A percentile compares a stretch with the other conserved stretches of the same genome.
These are phyloP conservation scores for Corydoras sp. DNA, from an alignment of 2,113 vertebrate species.

Conservation along the genomic window DNA sequence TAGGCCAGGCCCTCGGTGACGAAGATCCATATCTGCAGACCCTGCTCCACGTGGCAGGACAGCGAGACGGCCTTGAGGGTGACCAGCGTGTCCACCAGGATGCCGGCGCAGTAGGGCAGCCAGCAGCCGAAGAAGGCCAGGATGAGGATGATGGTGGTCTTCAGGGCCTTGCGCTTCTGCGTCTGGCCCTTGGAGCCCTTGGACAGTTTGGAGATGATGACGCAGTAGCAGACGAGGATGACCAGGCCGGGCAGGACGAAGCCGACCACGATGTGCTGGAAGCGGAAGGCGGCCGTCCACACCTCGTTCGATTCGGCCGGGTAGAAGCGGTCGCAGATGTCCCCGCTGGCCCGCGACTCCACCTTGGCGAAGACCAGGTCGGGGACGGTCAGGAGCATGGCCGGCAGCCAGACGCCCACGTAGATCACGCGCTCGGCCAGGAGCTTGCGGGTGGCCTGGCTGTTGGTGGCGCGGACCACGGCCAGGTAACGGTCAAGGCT, in stretches of 20 bases:
- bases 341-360: conserved; percentile 40
- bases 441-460: conserved; percentile 79
- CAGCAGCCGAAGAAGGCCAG: conserved; percentile 91
- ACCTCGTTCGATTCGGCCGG: conserved; percentile 51
- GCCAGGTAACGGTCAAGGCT: conserved; percentile 92
- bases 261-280: conserved; percentile 90
- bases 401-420: conserved; percentile 88
- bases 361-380: conserved; percentile 82
- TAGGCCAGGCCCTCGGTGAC: conserved; percentile 88
- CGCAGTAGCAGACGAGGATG: conserved; percentile 92
- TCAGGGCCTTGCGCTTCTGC: conserved; percentile 90
- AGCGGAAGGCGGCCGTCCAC: conserved; percentile 81
- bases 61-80: conserved; percentile 68
- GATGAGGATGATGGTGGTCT: conserved; percentile 93
- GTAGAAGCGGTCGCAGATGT: conserved; percentile 80
- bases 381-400: conserved; percentile 80
- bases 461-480: conserved; percentile 89
- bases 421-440: conserved; percentile 85
- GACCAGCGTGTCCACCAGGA: conserved; percentile 83
- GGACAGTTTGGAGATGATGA: conserved; percentile 88
- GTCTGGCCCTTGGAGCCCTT: conserved; percentile 77
- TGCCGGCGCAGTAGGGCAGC: conserved; percentile 86
- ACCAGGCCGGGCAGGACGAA: conserved; percentile 87
- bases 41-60: conserved; percentile 72
- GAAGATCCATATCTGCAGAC: conserved; percentile 82